Conservation (phyloP, 1,140 invertebrate species). For the Pachypeltis micranthus region DNA sequence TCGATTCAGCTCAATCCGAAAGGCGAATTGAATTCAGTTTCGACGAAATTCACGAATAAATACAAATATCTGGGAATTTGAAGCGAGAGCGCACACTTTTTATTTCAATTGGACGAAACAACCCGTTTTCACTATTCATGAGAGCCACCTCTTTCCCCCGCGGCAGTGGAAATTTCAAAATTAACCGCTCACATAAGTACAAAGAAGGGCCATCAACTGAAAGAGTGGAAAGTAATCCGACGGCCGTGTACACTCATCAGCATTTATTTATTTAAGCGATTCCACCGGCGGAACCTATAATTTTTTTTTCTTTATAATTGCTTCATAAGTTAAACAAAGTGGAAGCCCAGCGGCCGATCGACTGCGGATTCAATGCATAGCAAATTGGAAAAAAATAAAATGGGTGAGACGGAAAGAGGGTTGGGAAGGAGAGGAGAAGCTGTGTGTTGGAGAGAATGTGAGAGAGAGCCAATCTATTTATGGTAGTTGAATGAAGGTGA, state of each 20-base stretch:
- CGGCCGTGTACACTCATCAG: constrained; percentile 18
- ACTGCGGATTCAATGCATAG: constrained; percentile 19
- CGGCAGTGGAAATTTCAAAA: background rate
- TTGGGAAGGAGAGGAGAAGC: background rate
- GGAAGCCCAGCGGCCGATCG: constrained; percentile 8
- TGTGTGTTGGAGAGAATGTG: no score
- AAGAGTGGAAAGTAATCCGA: constrained; percentile 9
- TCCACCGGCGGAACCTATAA: background rate
- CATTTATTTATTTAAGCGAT: constrained; percentile 19
- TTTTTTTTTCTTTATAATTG: constrained; percentile 19
- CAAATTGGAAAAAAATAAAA: constrained; percentile 17
- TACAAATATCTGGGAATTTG: no score
- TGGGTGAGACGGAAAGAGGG: background rate
- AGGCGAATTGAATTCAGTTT: no score
- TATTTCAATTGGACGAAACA: no score
- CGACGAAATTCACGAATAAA: no score
- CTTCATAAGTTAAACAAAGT: constrained; percentile 20
- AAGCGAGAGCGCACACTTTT: no score
- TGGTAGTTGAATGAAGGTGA: no score
- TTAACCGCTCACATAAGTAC: background rate
- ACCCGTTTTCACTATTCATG: background rate
- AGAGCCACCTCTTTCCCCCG: background rate
- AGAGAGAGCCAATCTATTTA: background rate
- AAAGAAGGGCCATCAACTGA: background rate
- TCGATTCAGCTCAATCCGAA: no score